Percentiles rank a stretch among this genome's conserved stretches.
phyloP scores from a whole-genome alignment of 2,888 invertebrate genomes.

The Carterocephalus palaemon region DNA sequence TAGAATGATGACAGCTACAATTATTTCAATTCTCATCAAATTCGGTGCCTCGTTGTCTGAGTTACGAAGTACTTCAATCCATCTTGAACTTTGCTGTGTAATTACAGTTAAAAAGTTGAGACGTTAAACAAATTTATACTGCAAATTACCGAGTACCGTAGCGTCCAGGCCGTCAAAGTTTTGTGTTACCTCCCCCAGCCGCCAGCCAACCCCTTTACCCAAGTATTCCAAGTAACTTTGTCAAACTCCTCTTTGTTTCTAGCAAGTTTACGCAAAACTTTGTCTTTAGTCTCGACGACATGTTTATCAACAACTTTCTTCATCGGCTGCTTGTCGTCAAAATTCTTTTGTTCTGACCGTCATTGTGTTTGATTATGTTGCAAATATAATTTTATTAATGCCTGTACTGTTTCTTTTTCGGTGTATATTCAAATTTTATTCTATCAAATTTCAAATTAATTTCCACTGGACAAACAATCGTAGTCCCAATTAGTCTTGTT shows the following conservation, averaged over 20 bases:
- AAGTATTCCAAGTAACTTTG: conserved; percentile 61
- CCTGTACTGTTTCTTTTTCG: background rate
- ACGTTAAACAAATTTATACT: conserved; percentile 79
- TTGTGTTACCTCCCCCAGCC: conserved; percentile 58
- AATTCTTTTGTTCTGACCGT: background rate
- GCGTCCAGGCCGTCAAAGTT: conserved; percentile 68
- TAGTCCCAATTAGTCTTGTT: too few species aligned
- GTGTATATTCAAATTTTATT: too few species aligned
- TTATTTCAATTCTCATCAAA: conserved; percentile 54
- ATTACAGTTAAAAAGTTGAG: conserved; percentile 77
- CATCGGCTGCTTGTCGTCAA: conserved; percentile 1
- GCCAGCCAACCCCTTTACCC: conserved; percentile 48
- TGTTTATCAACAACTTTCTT: conserved; percentile 55
- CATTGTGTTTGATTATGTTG: background rate
- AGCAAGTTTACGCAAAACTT: conserved; percentile 57
- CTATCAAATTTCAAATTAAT: too few species aligned
- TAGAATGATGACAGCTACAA: conserved; percentile 35
- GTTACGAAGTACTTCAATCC: conserved; percentile 62
- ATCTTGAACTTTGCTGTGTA: conserved; percentile 67
- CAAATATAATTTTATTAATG: background rate
- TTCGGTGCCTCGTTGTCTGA: conserved; percentile 47
- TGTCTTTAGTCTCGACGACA: conserved; percentile 53
- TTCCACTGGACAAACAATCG: too few species aligned
- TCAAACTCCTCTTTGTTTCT: conserved; percentile 68
- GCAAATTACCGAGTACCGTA: conserved; percentile 70